Evolutionary conservation across 1,140 invertebrate genomes (phyloP).

Genomic region (Prorops nasuta): DNA sequence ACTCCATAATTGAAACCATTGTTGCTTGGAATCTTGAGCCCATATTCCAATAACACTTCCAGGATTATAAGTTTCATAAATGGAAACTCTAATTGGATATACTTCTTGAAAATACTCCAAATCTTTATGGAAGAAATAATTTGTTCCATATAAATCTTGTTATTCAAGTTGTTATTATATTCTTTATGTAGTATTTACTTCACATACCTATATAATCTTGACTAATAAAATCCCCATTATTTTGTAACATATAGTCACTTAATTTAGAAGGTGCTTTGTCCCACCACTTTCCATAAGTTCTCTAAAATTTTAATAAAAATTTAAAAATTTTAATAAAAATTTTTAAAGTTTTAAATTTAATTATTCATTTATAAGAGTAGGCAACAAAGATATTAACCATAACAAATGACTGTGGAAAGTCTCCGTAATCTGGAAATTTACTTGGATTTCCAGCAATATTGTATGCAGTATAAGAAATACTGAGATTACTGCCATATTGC

Average conservation of each 20-base stretch:
- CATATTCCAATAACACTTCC: conserved; percentile 82
- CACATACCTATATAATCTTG: conserved; percentile 82
- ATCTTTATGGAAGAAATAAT: conserved; percentile 57
- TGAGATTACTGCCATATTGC: conserved; percentile 83
- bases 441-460: conserved; percentile 80
- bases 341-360: too few relatives aligned
- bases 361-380: too few relatives aligned
- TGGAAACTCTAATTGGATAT: conserved; percentile 71
- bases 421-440: conserved; percentile 85
- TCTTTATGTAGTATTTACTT: conserved; percentile 7
- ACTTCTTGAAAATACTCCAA: conserved; percentile 73
- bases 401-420: conserved; percentile 85
- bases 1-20: conserved; percentile 79
- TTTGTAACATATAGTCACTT: conserved; percentile 72
- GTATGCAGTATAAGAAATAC: conserved; percentile 83
- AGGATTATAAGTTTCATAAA: conserved; percentile 90
- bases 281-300: conserved; percentile 90
- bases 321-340: conserved; percentile 1
- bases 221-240: conserved; percentile 65
- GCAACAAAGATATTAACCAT: conserved; percentile 75
- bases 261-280: conserved; percentile 70
- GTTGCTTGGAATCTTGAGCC: conserved; percentile 60
- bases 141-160: too few relatives aligned
- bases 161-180: conserved; percentile 2
- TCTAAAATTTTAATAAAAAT: conserved; percentile 64